Percentiles rank a stretch among this genome's conserved stretches.
Evolutionary conservation across 1,140 invertebrate genomes (phyloP).

Genomic region (Pseudobourletiella spinata): DNA sequence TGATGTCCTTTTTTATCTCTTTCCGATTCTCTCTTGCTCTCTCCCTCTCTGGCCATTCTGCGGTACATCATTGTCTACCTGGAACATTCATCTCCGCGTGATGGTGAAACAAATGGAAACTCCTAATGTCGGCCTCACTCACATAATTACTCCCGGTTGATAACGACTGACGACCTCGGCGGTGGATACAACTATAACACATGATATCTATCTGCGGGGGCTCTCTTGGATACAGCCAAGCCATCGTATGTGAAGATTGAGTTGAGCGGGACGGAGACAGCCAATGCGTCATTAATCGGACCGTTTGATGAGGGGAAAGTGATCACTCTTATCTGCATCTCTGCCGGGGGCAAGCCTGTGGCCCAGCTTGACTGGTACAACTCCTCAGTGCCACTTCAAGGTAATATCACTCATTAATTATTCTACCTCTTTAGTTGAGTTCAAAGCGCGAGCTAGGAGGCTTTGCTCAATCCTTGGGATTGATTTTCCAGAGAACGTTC

Average conservation of each 20-base stretch:
- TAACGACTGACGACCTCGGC: too few relatives aligned
- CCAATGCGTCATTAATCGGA: conserved; percentile 52
- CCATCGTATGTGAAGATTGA: conserved; percentile 50
- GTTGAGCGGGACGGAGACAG: conserved; percentile 47
- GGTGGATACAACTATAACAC: too few relatives aligned
- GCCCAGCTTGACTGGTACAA: conserved; percentile 58
- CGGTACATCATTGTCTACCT: too few relatives aligned
- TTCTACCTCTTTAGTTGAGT: neutral
- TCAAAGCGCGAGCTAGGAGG: too few relatives aligned
- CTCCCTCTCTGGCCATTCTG: neutral
- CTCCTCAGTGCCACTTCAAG: conserved; percentile 46
- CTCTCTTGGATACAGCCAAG: conserved; percentile 51
- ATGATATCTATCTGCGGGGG: too few relatives aligned
- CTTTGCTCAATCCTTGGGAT: too few relatives aligned
- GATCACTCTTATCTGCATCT: conserved; percentile 59
- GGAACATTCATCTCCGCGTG: too few relatives aligned
- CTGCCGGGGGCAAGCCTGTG: conserved; percentile 63
- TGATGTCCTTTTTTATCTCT: conserved; percentile 24
- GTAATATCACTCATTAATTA: conserved; percentile 44
- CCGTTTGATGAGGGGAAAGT: conserved; percentile 59
- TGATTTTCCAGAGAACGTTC: too few relatives aligned
- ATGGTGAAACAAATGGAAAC: too few relatives aligned
- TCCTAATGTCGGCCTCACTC: too few relatives aligned
- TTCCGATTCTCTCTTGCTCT: neutral
- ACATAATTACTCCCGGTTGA: too few relatives aligned